phyloP scores from a whole-genome alignment of 2,113 vertebrate species.

The Tylochromis polylepis region DNA sequence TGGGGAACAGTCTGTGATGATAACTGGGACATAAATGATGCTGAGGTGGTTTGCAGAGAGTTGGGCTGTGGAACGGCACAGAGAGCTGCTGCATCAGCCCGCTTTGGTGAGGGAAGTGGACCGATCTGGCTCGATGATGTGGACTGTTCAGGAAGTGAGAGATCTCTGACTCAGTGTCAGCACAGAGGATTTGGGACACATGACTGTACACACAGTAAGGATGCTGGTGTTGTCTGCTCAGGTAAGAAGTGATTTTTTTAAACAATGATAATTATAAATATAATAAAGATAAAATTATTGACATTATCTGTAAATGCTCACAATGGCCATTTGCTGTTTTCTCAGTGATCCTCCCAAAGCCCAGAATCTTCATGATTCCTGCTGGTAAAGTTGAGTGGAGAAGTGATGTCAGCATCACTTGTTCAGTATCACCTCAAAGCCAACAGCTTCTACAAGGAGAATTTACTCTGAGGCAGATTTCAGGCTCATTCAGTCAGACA shows the following conservation, averaged over 20 bases:
- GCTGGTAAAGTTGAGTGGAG: accelerated
- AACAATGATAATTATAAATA: accelerated
- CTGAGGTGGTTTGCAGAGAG: neutral
- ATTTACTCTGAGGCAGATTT: neutral
- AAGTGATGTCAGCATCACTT: accelerated
- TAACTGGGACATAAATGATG: no score
- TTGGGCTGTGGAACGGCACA: neutral
- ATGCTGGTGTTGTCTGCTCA: neutral
- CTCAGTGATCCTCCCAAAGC: neutral
- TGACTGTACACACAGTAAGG: neutral
- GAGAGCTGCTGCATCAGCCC: neutral
- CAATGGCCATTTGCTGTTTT: accelerated
- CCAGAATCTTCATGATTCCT: accelerated
- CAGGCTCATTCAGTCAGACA: neutral
- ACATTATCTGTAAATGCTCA: accelerated
- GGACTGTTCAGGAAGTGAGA: accelerated
- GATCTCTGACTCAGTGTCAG: neutral
- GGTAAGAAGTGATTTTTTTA: neutral
- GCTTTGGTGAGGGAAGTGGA: neutral
- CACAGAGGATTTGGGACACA: neutral
- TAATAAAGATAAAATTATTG: accelerated
- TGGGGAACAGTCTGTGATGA: no score
- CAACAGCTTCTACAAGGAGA: neutral
- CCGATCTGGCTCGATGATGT: neutral
- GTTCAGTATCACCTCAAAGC: neutral